A percentile compares a stretch with the other conserved stretches of the same genome.
phyloP scores from a whole-genome alignment of 2,888 invertebrate genomes.

The Crematogaster levior region DNA sequence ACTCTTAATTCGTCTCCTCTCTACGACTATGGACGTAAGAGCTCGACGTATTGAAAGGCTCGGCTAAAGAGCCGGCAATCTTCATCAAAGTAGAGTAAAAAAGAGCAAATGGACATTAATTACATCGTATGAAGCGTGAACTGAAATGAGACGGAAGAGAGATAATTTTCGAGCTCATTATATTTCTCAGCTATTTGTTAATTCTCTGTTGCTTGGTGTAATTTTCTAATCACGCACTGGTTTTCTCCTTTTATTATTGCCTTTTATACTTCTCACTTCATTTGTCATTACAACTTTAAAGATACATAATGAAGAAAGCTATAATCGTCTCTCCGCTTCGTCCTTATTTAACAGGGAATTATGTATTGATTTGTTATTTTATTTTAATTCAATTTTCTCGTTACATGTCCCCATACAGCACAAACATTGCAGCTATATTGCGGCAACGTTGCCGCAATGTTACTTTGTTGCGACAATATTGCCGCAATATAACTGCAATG shows the following conservation, averaged over 20 bases:
- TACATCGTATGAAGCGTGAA: slow-evolving; percentile 30
- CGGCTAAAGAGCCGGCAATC: slow-evolving; percentile 2
- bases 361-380: neutral
- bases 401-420: no score
- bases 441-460: no score
- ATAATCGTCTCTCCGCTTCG: neutral
- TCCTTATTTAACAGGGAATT: neutral
- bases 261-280: neutral
- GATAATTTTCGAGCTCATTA: slow-evolving; percentile 18
- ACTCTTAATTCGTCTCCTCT: neutral
- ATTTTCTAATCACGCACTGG: neutral
- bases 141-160: neutral
- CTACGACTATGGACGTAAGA: slow-evolving; percentile 68
- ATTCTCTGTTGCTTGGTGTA: neutral
- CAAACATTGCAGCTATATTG: no score
- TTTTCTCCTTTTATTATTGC: neutral
- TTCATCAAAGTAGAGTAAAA: slow-evolving; percentile 12
- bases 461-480: no score
- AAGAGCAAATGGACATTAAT: slow-evolving; percentile 21
- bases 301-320: neutral
- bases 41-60: slow-evolving; percentile 72
- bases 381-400: neutral
- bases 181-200: neutral
- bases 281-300: neutral
- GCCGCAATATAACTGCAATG: no score